These are phyloP conservation scores for Chloebia gouldiae DNA, from an alignment of 2,113 vertebrate species.

Conservation along the genomic window DNA sequence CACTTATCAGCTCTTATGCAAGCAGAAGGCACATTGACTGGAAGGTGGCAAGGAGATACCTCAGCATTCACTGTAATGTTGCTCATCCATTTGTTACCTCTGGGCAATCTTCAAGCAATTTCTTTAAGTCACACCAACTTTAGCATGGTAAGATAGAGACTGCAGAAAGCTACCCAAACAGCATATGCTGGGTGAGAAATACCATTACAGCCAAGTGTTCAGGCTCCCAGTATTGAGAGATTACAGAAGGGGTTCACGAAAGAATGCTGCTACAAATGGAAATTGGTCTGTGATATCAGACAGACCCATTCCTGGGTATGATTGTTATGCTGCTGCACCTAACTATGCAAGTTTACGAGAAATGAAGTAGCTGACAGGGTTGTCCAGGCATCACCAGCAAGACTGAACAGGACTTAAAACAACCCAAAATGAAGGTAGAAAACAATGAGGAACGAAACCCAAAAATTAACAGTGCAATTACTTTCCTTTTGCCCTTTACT, in stretches of 20 bases:
- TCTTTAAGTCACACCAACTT: neutral
- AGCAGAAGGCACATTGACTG: neutral
- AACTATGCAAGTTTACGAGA: fast-evolving
- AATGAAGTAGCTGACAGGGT: fast-evolving
- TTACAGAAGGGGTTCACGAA: neutral
- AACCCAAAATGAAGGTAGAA: neutral
- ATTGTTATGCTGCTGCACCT: neutral
- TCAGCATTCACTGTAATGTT: neutral
- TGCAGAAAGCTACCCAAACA: neutral
- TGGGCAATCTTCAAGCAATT: neutral
- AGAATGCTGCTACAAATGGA: neutral
- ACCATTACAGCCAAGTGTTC: neutral
- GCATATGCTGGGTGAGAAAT: neutral
- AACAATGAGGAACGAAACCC: neutral
- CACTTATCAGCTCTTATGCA: neutral
- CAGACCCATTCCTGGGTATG: neutral
- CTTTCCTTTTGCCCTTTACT: neutral
- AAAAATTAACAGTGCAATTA: neutral
- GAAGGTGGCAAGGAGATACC: neutral
- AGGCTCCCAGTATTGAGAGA: neutral
- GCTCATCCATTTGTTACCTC: neutral
- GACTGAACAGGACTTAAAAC: neutral
- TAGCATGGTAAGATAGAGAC: neutral
- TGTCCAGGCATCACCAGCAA: neutral
- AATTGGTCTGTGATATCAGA: neutral